A percentile compares a stretch with the other conserved stretches of the same genome.
Evolutionary conservation across 2,797 vertebrate genomes (phyloP).

Genomic region (Coreius guichenoti): DNA sequence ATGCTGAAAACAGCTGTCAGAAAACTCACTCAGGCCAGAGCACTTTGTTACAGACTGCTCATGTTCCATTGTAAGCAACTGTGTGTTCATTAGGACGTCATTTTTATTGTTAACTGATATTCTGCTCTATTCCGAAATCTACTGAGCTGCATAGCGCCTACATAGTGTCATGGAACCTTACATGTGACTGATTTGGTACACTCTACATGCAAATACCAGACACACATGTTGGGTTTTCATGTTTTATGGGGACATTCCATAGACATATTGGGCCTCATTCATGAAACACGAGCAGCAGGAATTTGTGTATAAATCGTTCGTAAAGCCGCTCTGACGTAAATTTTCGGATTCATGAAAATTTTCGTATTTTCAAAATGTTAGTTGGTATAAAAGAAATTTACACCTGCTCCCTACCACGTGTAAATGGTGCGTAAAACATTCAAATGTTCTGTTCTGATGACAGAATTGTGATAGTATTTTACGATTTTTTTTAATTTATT

Average conservation of each 20-base stretch:
- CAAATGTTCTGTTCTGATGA: too few species aligned
- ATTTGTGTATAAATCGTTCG: too few species aligned
- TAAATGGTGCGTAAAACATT: too few species aligned
- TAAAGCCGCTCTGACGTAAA: too few species aligned
- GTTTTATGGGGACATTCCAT: background rate
- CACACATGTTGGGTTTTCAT: background rate
- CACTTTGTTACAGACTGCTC: slow-evolving; percentile 19
- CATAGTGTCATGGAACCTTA: background rate
- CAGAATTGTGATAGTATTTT: too few species aligned
- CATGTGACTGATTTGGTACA: slow-evolving; percentile 18
- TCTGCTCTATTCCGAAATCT: background rate
- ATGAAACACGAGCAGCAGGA: too few species aligned
- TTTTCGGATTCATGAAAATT: too few species aligned
- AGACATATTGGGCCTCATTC: background rate
- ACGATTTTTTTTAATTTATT: too few species aligned
- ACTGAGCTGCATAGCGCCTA: background rate
- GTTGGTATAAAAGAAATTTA: too few species aligned
- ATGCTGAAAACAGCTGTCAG: slow-evolving; percentile 29
- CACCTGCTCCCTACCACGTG: too few species aligned
- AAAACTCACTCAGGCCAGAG: slow-evolving; percentile 28
- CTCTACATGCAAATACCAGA: slow-evolving; percentile 2
- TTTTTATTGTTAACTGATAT: slow-evolving; percentile 39
- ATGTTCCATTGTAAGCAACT: slow-evolving; percentile 15
- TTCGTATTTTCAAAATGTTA: too few species aligned
- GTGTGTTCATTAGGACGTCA: slow-evolving; percentile 33